Base-by-base conservation (phyloP, 2,888 invertebrate genomes). In the Buathra laborator region DNA sequence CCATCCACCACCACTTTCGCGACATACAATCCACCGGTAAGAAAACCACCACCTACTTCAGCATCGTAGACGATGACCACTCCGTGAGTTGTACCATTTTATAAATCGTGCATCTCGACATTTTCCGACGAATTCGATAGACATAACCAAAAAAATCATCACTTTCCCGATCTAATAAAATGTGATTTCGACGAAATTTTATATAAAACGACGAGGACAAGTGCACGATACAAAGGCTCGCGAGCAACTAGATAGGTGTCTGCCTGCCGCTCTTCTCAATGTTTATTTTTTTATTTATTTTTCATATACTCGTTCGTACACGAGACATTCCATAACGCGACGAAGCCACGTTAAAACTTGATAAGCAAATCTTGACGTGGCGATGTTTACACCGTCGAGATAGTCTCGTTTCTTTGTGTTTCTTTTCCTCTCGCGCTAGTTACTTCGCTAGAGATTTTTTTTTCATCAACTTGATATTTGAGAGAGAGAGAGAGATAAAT, bases 321-420 rank as follows among this genome's bases (percentile, higher is more conserved):
- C 68, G 66, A 70, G 70, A 78, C 53, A 37, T 37, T 37, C 24
- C 48, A 68, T 59, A 72, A 81, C 78, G 81, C 64, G 81, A 81
- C 77, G 76, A 62, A 81, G 62, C 78, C 68, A 68, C 74, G 81
- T 81, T 78, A 9, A 72, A 67, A 66, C 53, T 85, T 85, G 85
- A 85, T 85, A 85, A 85, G 85, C 72, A 64, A 85, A 85, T 85
- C 82, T 72, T 71, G 82, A 81, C 67, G 81, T 68, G 83, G 72
- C 72, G 77, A 80, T 84, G 81, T 84, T 86, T 80, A 75, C 85
- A 85, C 72, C 64, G 56, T 59, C 51, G 64, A 46, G 83, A 80
- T 83, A 81, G 77, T 66, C 37, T 66, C 37, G n/a, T 46, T 51
- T 74, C 56, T 43, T 64, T 64, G 64, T 53, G 9, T 14, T 37